Base-by-base conservation (phyloP, 2,797 vertebrate genomes). In the Morus bassanus region DNA sequence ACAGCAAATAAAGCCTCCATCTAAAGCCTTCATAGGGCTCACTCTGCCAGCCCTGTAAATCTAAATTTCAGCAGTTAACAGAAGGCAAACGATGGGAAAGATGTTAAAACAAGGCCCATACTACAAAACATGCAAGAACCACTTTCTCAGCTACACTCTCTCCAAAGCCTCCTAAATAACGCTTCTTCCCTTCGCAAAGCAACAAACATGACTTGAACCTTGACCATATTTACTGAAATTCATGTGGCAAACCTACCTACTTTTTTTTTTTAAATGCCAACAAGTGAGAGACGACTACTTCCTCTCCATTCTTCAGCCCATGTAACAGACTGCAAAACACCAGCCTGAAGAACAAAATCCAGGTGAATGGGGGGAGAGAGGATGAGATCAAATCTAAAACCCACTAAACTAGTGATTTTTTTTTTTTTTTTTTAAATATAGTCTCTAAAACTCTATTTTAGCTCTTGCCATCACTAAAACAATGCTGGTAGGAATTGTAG, bases 231-330 rank as follows among this genome's bases (percentile, higher is more conserved):
- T 54, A 51, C 30, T 39, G n/a, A 53, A 77, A 75, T 12, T 50
- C 16, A 10, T 0, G 3, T 10, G 24, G 24, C 5, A 89, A 89
- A 76, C 8, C 41, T 30, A 37, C 22, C 43, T 45, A 45, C 43
- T 45, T 17, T 43, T 28, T 56, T 59, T 83, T 53, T 54, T 63
- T 24, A 18, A 85, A 54, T 7, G 50, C 4, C 30, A 77, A 17
- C 16, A 54, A 33, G 11, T 0, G 0, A 89, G 59, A 72, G 21
- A 22, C 24, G 4, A 19, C 0, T 0, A 50, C 18, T 45, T 45
- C 6, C 37, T 72, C 37, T 51, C 48, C 30, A 11, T 65, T 35
- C 76, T 64, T 35, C 85, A 81, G 48, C 27, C 60, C 41, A 28
- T 25, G 3, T 9, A 60, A n/a, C 9, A 73, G 53, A 64, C 64